Base-by-base conservation (phyloP, 2,888 invertebrate species). In the Copidosoma aretas region DNA sequence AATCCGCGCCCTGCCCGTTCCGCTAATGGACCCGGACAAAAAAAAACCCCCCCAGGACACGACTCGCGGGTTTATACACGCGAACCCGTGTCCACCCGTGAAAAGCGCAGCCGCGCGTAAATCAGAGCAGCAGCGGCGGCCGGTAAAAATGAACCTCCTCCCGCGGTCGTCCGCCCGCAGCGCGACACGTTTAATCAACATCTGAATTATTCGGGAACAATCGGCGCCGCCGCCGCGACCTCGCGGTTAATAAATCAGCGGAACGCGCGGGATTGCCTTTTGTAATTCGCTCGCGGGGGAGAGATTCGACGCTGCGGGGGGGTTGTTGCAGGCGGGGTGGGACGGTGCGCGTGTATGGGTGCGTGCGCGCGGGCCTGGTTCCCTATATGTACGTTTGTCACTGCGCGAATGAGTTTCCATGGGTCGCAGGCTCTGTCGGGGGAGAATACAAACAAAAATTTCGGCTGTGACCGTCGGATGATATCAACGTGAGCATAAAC, bases 201-300 rank as follows among this genome's bases (percentile, higher is more conserved):
- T 78, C 76, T 77, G 77, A 79, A 82, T 81, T 81, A 81, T 81
- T 79, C 76, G 75, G 75, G 75, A 79, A 79, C 79, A 80, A 81
- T 81, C 76, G 78, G 73, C 72, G 60, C 25, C n/a, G 12, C 74
- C 71, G 60, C 25, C n/a, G 12, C 43, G 46, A n/a, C 22, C 24
- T 10, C 74, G 72, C 69, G 78, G 79, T 82, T 79, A 77, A 82
- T 82, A 82, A 82, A 81, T 81, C 80, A 82, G 43, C 22, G 3
- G 43, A 8, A 4, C 43, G 43, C 3, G 43, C 43, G 14, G 15
- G 8, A 46, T 12, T 12, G 43, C 43, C 8, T 46, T 46, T 46
- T 46, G 43, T 46, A 46, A 46, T 46, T 46, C 17, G 43, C 43
- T 17, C 41, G 43, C 12, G 2, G 43, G 12, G 12, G 43, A 46